Base-by-base conservation (phyloP, 2,797 vertebrate species). In the Malurus splendens region DNA sequence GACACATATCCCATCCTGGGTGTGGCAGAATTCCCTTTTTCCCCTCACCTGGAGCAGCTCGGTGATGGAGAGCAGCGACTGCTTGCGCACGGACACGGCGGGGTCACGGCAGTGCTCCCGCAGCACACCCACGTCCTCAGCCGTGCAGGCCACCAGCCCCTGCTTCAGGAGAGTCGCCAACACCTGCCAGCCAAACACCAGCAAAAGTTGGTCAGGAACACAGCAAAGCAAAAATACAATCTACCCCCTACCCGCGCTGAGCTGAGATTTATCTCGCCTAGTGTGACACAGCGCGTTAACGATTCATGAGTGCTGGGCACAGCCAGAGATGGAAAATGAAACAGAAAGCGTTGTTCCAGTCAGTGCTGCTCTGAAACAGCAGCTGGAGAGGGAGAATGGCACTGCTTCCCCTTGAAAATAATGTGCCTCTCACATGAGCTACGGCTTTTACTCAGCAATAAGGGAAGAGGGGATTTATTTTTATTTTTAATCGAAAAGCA, bases 71-170 rank as follows among this genome's bases (percentile, higher is more conserved):
- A 97, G 98, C 65, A 99, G 78, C 9, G 98, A 98, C 90, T 99
- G 99, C 86, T 99, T 99, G 90, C 98, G 97, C 62, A 99, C 99
- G 3, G 99, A 99, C 16, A 99, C 90, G 0, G 98, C 98, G 0
- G 98, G 97, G 93, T 99, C 99, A 48, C 99, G 97, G 93, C 98
- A 98, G 9, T 98, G 98, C 20, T 99, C 98, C 1, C 96, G 98
- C 48, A 99, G 95, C 3, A 95, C 61, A 2, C 82, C 55, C 83
- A 99, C 83, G 77, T 98, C 98, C 74, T 98, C 97, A 9, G 87
- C 85, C 39, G 88, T 97, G 52, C 97, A 81, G 0, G 96, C 91
- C 85, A 98, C 77, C 52, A 98, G 90, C 2, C 85, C 86, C 52
- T 98, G 97, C 83, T 98, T 99, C 95, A 99, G 95, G 74, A 99